These are phyloP conservation scores for Xestia xanthographa DNA, from an alignment of 2,888 invertebrate species.

Conservation along the genomic window DNA sequence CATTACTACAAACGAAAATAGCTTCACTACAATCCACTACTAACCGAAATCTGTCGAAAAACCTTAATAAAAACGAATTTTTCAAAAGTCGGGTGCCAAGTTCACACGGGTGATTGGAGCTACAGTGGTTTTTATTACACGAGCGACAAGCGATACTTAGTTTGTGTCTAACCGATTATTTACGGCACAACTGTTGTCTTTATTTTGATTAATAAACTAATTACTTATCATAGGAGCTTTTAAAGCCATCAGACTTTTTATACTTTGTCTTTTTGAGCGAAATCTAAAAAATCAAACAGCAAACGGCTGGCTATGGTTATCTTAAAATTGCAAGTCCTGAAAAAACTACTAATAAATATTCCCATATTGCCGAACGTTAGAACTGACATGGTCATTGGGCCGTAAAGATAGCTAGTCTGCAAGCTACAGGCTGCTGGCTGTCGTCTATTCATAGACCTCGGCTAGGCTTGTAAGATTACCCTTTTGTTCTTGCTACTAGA, in stretches of 20 bases:
- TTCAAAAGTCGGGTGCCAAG: too few species aligned
- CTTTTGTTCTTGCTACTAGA: conserved; percentile 56
- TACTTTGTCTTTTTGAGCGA: neutral
- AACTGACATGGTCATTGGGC: conserved; percentile 39
- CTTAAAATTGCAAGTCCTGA: neutral
- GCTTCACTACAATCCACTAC: too few species aligned
- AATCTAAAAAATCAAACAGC: neutral
- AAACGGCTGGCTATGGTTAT: neutral
- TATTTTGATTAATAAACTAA: too few species aligned
- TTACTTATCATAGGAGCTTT: neutral
- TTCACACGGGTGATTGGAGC: too few species aligned
- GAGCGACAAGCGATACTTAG: too few species aligned
- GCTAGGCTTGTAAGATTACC: conserved; percentile 56
- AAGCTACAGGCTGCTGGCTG: neutral
- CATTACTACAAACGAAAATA: too few species aligned
- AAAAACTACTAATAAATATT: neutral
- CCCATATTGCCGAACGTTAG: neutral
- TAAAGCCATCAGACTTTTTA: neutral
- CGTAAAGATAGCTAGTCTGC: conserved; percentile 57
- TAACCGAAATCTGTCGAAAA: too few species aligned
- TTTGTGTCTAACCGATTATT: too few species aligned
- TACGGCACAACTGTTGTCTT: too few species aligned
- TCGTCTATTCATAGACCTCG: conserved; percentile 43
- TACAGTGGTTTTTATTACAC: too few species aligned
- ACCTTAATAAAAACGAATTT: too few species aligned